Evolutionary conservation across 2,888 invertebrate genomes (phyloP).

Genomic region (Dasypogon diadema): DNA sequence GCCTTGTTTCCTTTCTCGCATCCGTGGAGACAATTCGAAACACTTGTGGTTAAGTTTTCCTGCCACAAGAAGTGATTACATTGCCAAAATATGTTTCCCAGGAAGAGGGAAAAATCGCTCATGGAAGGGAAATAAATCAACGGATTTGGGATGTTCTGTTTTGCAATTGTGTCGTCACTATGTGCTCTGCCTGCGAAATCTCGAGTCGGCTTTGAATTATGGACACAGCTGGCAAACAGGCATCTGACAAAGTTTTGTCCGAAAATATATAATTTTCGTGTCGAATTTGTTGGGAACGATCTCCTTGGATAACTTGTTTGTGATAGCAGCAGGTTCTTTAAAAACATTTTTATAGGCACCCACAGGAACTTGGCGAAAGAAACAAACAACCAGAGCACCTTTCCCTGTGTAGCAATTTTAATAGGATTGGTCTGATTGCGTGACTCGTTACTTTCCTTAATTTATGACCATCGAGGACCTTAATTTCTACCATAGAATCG

Average conservation of each 20-base stretch:
- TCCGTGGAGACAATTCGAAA: conserved; percentile 7
- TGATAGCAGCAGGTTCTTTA: neutral
- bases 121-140: conserved; percentile 7
- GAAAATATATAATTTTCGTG: neutral
- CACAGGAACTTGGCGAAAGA: neutral
- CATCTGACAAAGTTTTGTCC: neutral
- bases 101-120: neutral
- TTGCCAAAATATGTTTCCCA: neutral
- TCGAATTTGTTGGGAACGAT: neutral
- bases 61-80: neutral
- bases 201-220: neutral
- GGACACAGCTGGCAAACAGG: neutral
- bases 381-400: neutral
- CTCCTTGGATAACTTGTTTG: neutral
- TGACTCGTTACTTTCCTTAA: conserved; percentile 24
- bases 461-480: conserved; percentile 33
- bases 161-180: neutral
- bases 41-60: neutral
- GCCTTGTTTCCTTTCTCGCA: neutral
- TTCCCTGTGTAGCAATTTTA: neutral
- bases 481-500: conserved; percentile 26
- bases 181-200: neutral
- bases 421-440: conserved; percentile 24
- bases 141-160: neutral
- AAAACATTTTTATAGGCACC: neutral